Conservation (phyloP, 35 echinoderm and acorn worm genomes). For the Ophiothrix spiculata region DNA sequence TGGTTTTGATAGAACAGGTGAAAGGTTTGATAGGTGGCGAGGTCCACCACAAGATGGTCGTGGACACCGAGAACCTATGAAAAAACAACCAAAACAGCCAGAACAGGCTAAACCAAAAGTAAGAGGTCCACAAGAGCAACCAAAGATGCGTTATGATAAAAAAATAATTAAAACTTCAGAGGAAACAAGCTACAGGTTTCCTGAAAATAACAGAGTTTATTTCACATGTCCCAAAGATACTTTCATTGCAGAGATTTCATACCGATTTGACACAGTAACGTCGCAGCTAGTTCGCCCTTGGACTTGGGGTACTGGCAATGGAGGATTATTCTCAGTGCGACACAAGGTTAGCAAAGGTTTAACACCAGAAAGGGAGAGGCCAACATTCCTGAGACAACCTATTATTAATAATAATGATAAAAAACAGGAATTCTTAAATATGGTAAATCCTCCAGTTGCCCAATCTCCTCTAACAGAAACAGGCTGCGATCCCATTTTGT, state of each 20-base stretch:
- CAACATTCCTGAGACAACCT: conserved; percentile 25
- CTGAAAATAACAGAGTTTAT: conserved; percentile 90
- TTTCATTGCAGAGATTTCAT: conserved; percentile 84
- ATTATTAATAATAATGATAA: conserved; percentile 19
- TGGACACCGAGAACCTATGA: background rate
- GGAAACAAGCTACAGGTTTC: conserved; percentile 82
- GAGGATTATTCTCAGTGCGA: conserved; percentile 38
- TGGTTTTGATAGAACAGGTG: background rate
- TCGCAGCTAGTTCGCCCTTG: conserved; percentile 65
- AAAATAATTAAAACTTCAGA: conserved; percentile 54
- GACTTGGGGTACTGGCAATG: conserved; percentile 47
- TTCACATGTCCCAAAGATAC: conserved; percentile 81
- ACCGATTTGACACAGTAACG: conserved; percentile 73
- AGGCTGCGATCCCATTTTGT: conserved; percentile 87
- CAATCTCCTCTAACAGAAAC: conserved; percentile 65
- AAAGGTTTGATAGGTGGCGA: background rate
- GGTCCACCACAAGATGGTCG: conserved; percentile 11
- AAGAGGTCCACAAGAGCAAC: conserved; percentile 61
- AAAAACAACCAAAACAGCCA: background rate
- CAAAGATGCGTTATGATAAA: conserved; percentile 76
- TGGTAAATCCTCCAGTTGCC: conserved; percentile 21
- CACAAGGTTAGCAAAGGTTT: conserved; percentile 73
- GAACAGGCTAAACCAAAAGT: conserved; percentile 17
- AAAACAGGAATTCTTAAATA: conserved; percentile 20
- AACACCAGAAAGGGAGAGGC: conserved; percentile 32